Evolutionary conservation across 1,140 invertebrate genomes (phyloP).

Genomic region (Megalopta genalis): DNA sequence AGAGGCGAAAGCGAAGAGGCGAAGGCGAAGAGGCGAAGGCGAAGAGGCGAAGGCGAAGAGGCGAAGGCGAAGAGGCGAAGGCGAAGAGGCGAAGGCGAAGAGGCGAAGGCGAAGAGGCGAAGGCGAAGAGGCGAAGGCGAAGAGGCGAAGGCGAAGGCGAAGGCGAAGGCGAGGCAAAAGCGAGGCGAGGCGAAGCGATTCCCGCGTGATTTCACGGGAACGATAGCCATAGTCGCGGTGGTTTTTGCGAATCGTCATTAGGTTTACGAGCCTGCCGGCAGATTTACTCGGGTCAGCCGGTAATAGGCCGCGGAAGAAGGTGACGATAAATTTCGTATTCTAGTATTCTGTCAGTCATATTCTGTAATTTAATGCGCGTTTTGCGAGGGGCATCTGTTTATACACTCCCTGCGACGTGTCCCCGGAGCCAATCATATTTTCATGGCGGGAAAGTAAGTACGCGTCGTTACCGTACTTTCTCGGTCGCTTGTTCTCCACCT

Average conservation of each 20-base stretch:
- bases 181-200: no score
- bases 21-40: no score
- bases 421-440: conserved; percentile 56
- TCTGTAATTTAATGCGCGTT: conserved; percentile 66
- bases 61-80: no score
- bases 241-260: conserved; percentile 65
- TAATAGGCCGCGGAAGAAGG: conserved; percentile 65
- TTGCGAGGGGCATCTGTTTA: conserved; percentile 52
- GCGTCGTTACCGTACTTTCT: conserved; percentile 46
- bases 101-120: no score
- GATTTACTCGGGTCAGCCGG: conserved; percentile 68
- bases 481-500: conserved; percentile 16
- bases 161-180: not conserved
- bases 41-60: no score
- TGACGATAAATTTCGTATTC: conserved; percentile 76
- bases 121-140: no score
- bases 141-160: not conserved
- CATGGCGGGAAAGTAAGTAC: conserved; percentile 49
- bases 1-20: no score
- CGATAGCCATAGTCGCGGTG: not conserved
- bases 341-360: conserved; percentile 54
- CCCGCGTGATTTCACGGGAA: conserved; percentile 15
- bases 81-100: no score
- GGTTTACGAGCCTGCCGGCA: conserved; percentile 68
- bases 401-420: conserved; percentile 42